Evolutionary conservation across 2,113 vertebrate genomes (phyloP), one percentile per base, ranked within the genome.

Genomic region (Neopipo cinnamomea): DNA sequence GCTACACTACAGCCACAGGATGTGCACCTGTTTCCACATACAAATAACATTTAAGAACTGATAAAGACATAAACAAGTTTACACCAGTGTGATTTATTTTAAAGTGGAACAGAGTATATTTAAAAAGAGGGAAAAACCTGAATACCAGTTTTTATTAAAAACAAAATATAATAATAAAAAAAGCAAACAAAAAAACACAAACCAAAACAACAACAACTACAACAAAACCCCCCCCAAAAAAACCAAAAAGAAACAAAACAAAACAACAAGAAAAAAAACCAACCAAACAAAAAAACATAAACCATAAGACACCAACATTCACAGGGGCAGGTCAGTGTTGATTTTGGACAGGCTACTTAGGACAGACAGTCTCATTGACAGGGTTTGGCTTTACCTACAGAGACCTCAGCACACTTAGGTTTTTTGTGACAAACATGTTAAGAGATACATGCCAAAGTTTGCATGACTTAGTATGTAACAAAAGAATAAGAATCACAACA

Each of bases 231-330:
- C n/a, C n/a, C n/a, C n/a, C n/a, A n/a, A n/a, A n/a, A n/a, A n/a
- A 42, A 42, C 11, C 6, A 42, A 42, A 12, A 42, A 14, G 13
- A 42, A 42, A 42, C 12, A 42, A 42, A 42, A 42, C 12, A 42
- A 42, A 42, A 42, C 12, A 42, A 42, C 6, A 42, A 42, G 13
- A 42, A 42, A 42, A 42, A 42, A 14, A 42, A n/a, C n/a, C 41
- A 42, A 44, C 19, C 8, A 20, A 35, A 59, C 42, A 37, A 63
- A 6, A 12, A 63, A 6, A 19, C 8, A 30, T n/a, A 2, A 12
- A 1, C 21, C 11, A n/a, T n/a, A 56, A 41, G 55, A 12, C 1
- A 13, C 2, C 3, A 68, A 1, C 14, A 8, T 4, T 62, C 12
- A 1, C 13, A 46, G 23, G 2, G 4, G 3, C 20, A 66, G 2